Evolutionary conservation across 2,797 vertebrate genomes (phyloP).

Genomic region (Pseudochaenichthys georgianus): DNA sequence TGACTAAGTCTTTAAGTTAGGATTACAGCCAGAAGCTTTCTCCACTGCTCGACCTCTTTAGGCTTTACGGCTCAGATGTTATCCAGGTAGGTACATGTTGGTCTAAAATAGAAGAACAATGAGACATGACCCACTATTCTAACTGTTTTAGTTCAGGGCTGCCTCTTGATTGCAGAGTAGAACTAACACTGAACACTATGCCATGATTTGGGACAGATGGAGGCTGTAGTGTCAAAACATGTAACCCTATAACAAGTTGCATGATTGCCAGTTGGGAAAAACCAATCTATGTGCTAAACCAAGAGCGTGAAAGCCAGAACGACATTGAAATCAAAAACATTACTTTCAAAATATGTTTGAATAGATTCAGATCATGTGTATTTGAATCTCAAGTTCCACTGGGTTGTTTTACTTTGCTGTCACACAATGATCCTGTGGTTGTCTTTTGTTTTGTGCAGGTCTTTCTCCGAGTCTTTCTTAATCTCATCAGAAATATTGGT

Average conservation of each 20-base stretch:
- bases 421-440: no score
- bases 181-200: rapidly evolving
- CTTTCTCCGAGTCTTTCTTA: not conserved
- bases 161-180: not conserved
- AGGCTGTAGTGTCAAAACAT: not conserved
- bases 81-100: slow-evolving; percentile 14
- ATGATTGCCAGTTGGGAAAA: slow-evolving; percentile 4
- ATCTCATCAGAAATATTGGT: slow-evolving; percentile 26
- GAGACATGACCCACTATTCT: slow-evolving; percentile 10
- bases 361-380: not conserved
- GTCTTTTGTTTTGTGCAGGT: not conserved
- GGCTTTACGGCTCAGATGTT: slow-evolving; percentile 5
- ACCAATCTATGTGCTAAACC: not conserved
- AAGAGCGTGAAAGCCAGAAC: no score
- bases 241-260: not conserved
- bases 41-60: slow-evolving; percentile 8
- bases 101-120: slow-evolving; percentile 23
- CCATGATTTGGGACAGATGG: not conserved
- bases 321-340: no score
- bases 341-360: no score
- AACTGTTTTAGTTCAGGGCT: slow-evolving; percentile 4
- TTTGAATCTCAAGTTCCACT: not conserved
- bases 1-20: slow-evolving; percentile 1
- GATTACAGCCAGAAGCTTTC: slow-evolving; percentile 6
- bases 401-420: not conserved